Evolutionary conservation across 2,797 vertebrate genomes (phyloP).

Genomic region (Falco rusticolus): DNA sequence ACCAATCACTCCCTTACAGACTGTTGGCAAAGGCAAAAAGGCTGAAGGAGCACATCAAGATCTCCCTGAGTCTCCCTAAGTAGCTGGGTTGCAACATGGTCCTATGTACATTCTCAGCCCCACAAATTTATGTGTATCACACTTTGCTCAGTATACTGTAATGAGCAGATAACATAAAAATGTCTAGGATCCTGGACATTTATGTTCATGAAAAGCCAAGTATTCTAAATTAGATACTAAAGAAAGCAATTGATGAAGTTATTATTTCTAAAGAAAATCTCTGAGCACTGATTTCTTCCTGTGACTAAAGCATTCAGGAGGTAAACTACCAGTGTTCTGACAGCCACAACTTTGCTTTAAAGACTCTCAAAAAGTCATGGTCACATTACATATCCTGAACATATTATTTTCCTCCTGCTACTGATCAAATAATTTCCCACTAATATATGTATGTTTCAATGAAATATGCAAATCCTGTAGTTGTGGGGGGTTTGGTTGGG

Average conservation of each 20-base stretch:
- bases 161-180: neutral
- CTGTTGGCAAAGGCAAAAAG: neutral
- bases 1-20: neutral
- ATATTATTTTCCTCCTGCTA: neutral
- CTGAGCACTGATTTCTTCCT: neutral
- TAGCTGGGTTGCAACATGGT: neutral
- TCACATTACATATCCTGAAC: neutral
- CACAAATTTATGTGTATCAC: neutral
- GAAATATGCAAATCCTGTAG: neutral
- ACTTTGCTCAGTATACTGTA: fast-evolving
- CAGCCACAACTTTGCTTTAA: neutral
- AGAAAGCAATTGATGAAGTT: neutral
- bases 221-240: neutral
- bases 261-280: neutral
- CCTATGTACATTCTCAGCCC: neutral
- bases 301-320: neutral
- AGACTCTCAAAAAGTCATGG: neutral
- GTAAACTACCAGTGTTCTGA: neutral
- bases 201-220: neutral
- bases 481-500: neutral
- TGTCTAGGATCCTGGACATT: neutral
- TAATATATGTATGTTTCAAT: neutral
- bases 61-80: neutral
- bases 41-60: neutral
- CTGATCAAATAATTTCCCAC: neutral